Conservation (phyloP, 2,113 vertebrate genomes). For the Bubalus kerabau region DNA sequence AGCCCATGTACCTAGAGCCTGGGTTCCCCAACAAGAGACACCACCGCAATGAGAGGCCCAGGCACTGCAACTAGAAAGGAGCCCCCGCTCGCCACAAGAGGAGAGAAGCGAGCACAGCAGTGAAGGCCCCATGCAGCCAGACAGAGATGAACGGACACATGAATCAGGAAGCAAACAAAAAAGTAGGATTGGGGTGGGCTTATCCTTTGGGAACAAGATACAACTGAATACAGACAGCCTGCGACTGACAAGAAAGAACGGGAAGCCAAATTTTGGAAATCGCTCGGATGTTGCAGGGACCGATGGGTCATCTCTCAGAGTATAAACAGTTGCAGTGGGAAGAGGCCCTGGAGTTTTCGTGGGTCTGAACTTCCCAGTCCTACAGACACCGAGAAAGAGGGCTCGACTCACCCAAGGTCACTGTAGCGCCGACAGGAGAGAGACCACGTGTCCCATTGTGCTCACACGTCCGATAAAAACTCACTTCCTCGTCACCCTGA, state of each 20-base stretch:
- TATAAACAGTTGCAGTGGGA: neutral
- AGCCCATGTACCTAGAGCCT: neutral
- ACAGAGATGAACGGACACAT: too few relatives aligned
- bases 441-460: too few relatives aligned
- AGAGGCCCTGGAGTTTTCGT: neutral
- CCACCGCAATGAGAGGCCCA: neutral
- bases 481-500: neutral
- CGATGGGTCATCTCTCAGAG: neutral
- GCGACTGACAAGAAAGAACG: neutral
- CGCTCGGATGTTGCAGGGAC: neutral
- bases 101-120: neutral
- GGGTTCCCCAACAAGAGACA: neutral
- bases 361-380: neutral
- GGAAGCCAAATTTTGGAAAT: neutral
- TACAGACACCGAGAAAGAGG: neutral
- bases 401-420: neutral
- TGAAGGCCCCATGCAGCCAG: neutral
- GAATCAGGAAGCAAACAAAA: too few relatives aligned
- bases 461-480: neutral
- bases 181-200: neutral
- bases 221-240: neutral
- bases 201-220: neutral
- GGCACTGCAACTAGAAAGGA: neutral
- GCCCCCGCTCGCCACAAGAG: fast-evolving
- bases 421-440: neutral